phyloP scores from a whole-genome alignment of 92 coral and sea anemone species.

The Umimayanthus kanabou region DNA sequence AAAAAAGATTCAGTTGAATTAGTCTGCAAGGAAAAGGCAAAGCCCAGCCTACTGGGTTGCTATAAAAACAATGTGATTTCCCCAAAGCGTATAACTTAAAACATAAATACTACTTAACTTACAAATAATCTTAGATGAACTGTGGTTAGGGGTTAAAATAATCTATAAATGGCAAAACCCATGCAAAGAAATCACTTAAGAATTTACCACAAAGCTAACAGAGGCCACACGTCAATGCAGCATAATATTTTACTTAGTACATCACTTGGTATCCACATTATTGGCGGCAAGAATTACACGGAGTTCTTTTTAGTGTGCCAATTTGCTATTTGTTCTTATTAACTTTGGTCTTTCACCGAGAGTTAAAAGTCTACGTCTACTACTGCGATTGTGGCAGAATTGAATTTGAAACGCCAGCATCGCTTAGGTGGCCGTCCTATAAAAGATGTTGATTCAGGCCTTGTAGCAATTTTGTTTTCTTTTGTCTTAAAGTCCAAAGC shows the following conservation, averaged over 20 bases:
- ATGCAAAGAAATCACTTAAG: conserved; percentile 28
- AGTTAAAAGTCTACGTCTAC: not conserved
- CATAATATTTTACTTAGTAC: too few species aligned
- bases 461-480: conserved; percentile 19
- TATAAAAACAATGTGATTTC: conserved; percentile 33
- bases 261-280: not conserved
- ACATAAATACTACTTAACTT: conserved; percentile 24
- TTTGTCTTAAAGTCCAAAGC: conserved; percentile 30
- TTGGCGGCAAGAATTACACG: not conserved
- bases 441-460: conserved; percentile 28
- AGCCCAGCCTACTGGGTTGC: conserved; percentile 1
- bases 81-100: conserved; percentile 15
- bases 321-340: not conserved
- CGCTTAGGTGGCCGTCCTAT: not conserved
- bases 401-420: not conserved
- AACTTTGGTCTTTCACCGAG: too few species aligned
- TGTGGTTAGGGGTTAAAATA: conserved; percentile 44
- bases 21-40: conserved; percentile 21
- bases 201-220: conserved; percentile 25
- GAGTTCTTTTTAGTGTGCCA: not conserved
- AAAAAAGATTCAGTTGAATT: conserved; percentile 1
- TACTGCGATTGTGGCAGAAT: not conserved
- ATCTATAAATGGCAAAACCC: conserved; percentile 30
- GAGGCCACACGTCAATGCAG: not conserved
- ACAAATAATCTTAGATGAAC: conserved; percentile 21